phyloP scores from a whole-genome alignment of 2,113 vertebrate genomes.

The Percopsis transmontana region DNA sequence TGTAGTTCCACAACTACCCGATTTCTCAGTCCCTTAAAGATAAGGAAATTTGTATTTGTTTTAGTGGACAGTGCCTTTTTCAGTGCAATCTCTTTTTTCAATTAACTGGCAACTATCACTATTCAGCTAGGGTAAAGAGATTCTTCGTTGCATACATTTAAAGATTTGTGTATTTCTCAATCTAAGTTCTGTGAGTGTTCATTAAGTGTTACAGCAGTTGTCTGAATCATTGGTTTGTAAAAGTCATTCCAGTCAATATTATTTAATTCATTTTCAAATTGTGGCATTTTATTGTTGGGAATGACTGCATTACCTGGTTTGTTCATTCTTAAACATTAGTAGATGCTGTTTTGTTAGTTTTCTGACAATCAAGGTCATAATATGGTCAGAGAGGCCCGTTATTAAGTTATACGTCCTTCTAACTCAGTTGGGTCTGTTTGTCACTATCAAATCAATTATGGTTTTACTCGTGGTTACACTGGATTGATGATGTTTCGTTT shows the following conservation, averaged over 20 bases:
- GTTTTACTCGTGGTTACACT: neutral
- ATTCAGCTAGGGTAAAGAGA: neutral
- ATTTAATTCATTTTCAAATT: neutral
- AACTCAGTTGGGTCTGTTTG: neutral
- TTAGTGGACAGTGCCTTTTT: neutral
- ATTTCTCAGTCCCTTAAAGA: conserved; percentile 1
- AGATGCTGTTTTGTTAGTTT: neutral
- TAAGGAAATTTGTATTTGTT: neutral
- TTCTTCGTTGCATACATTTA: neutral
- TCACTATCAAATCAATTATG: neutral
- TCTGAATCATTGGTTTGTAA: neutral
- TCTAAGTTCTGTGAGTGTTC: neutral
- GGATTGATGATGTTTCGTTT: too few species aligned
- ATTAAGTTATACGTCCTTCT: neutral
- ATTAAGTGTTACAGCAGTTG: neutral
- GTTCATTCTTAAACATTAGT: neutral
- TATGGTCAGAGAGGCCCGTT: neutral
- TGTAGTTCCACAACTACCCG: neutral
- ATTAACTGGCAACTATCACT: neutral
- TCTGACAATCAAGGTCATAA: neutral
- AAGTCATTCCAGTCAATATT: neutral
- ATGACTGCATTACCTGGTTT: neutral
- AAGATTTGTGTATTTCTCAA: conserved; percentile 3
- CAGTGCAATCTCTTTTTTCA: neutral
- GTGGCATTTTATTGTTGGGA: neutral